These are phyloP conservation scores for Ispidina lecontei DNA, from an alignment of 2,797 vertebrate genomes.

Conservation along the genomic window DNA sequence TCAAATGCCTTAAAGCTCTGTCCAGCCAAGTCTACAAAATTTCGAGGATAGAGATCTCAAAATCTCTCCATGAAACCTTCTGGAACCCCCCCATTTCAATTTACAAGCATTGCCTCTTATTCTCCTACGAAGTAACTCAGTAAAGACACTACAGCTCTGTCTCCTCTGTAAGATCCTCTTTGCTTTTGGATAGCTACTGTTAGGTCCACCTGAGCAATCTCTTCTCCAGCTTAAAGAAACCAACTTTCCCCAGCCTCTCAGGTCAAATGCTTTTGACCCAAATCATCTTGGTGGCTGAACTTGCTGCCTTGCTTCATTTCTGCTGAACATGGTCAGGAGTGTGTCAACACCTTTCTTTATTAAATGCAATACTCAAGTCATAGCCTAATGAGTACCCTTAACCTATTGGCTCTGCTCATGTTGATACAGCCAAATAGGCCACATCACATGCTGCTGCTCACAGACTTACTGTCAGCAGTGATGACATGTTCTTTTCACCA, in stretches of 20 bases:
- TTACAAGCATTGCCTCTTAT: background rate
- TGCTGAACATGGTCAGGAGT: background rate
- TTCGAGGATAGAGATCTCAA: background rate
- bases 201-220: background rate
- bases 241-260: background rate
- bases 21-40: background rate
- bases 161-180: background rate
- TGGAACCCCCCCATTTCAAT: background rate
- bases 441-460: background rate
- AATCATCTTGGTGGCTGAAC: background rate
- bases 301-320: background rate
- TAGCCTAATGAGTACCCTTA: background rate
- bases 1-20: background rate
- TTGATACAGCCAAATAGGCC: background rate
- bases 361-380: background rate
- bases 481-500: background rate
- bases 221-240: background rate
- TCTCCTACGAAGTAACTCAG: background rate
- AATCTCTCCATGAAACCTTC: background rate
- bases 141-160: background rate
- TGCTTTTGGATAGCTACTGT: background rate
- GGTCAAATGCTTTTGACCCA: background rate
- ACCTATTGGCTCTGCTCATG: background rate
- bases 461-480: rapidly evolving
- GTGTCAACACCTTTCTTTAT: background rate